Conservation (phyloP, 2,888 invertebrate genomes). For the Lasioglossum zephyrum region DNA sequence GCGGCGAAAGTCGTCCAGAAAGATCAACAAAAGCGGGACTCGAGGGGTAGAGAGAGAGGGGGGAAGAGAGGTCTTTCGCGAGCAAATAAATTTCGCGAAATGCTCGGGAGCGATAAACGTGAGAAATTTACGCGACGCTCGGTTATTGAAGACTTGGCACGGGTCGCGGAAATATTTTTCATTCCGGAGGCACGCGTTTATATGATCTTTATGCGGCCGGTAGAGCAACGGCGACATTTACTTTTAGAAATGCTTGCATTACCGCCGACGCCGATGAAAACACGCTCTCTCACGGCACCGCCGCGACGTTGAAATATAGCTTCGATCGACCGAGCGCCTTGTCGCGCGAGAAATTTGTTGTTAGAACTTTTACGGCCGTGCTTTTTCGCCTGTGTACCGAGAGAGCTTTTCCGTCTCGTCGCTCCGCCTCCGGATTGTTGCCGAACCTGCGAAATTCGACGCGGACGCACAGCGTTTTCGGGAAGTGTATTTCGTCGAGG, state of each 20-base stretch:
- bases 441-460: not conserved
- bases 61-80: not conserved
- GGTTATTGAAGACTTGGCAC: conserved; percentile 66
- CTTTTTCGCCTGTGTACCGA: not conserved
- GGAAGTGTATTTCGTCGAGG: too few relatives aligned
- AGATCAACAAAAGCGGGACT: conserved; percentile 11
- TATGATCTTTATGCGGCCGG: conserved; percentile 61
- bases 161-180: conserved; percentile 62
- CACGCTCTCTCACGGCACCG: conserved; percentile 22
- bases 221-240: conserved; percentile 60
- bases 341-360: conserved; percentile 34
- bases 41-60: not conserved
- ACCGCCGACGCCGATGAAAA: conserved; percentile 49
- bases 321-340: conserved; percentile 20
- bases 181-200: conserved; percentile 47
- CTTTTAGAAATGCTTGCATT: conserved; percentile 60
- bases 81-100: conserved; percentile 55
- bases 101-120: conserved; percentile 45
- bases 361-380: conserved; percentile 1
- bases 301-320: conserved; percentile 26
- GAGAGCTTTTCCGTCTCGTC: not conserved
- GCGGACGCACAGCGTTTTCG: too few relatives aligned
- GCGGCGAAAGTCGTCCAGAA: conserved; percentile 23
- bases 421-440: not conserved
- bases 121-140: conserved; percentile 60